A percentile compares a stretch with the other conserved stretches of the same genome.
phyloP scores from a whole-genome alignment of 2,113 vertebrate genomes.

The Nyctibius bracteatus region DNA sequence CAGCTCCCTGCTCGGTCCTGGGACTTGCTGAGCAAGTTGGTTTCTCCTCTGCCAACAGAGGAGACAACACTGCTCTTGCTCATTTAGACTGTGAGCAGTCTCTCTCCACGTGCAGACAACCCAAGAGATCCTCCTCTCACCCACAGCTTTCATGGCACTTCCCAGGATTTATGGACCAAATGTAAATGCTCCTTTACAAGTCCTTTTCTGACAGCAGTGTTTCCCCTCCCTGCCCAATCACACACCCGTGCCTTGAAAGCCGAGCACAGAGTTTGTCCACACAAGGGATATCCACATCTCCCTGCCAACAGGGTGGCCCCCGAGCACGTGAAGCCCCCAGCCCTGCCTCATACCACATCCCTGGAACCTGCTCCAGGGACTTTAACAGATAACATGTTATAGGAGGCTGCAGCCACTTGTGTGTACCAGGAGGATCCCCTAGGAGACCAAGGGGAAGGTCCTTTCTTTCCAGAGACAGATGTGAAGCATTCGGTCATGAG shows the following conservation, averaged over 20 bases:
- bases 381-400: background rate
- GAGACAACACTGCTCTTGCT: background rate
- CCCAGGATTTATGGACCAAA: background rate
- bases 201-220: background rate
- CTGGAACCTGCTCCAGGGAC: background rate
- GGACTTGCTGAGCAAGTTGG: background rate
- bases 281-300: background rate
- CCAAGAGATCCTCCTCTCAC: background rate
- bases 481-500: accelerated
- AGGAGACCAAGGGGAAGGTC: background rate
- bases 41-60: background rate
- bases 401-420: background rate
- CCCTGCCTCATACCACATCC: background rate
- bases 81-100: background rate
- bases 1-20: background rate
- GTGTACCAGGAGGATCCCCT: background rate
- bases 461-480: background rate
- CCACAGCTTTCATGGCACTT: background rate
- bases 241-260: background rate
- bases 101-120: background rate
- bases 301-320: background rate
- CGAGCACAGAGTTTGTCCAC: background rate
- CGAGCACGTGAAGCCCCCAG: background rate
- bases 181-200: background rate
- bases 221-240: background rate